Base-by-base conservation (phyloP, 2,113 vertebrate species). In the Mixornis gularis region DNA sequence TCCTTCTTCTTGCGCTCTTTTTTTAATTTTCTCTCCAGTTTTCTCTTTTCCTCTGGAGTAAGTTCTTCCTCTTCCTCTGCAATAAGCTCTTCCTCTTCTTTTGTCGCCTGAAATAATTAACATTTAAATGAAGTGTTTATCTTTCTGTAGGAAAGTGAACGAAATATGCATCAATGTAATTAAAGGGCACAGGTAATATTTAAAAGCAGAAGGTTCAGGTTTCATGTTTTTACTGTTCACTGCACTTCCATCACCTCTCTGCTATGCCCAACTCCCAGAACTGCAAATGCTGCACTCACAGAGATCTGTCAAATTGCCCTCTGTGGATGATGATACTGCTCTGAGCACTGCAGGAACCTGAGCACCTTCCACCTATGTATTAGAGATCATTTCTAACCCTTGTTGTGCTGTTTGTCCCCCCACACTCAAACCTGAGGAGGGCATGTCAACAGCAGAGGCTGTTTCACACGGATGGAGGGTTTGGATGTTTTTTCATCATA, bases 1-100 rank as follows among this genome's bases (percentile, higher is more conserved):
- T 97, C 97, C 20, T 97, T 96, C 43, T 98, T 98, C 89, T 97
- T 98, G 9, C 91, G 95, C 34, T 98, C 97, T 41, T 98, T 98
- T 81, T 98, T 98, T 25, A 96, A 58, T 76, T 98, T 98, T 88
- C 98, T 95, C 83, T 98, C 98, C 58, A 97, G 86, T 70, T 91
- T 95, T 66, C 98, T 96, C 82, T 18, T 96, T 85, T 97, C 97
- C 76, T 97, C 97, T 3, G 96, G 55, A 1, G 96, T 95, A 78
- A 97, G 94, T 25, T 94, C 93, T 10, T 92, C 73, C 11, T 90
- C 77, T 22, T 94, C 92, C 55, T 97, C 97, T 5, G 96, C 59
- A 1, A 95, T 90, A 69, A 97, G 92, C 18, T 93, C 90, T 11
- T 94, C 77, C 10, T 90, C 66, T 30, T 93, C 92, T 44, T 85